phyloP scores from a whole-genome alignment of 2,113 vertebrate species.

The Guaruba guarouba region DNA sequence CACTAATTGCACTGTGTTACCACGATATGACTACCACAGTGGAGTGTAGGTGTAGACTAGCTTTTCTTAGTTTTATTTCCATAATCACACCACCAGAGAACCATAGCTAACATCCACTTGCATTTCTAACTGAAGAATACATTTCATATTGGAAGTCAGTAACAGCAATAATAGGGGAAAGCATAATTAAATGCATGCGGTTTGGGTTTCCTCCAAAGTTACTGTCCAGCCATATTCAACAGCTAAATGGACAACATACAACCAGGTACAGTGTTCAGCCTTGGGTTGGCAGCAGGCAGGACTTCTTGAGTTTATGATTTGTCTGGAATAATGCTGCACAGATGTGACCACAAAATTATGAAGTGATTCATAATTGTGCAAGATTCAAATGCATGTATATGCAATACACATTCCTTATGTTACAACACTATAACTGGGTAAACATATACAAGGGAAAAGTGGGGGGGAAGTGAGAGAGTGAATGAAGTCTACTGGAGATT shows the following conservation, averaged over 20 bases:
- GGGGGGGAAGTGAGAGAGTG: fast-evolving
- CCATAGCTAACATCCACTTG: not conserved
- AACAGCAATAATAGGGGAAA: not conserved
- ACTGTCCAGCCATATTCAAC: not conserved
- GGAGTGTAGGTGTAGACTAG: not conserved
- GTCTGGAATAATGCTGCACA: not conserved
- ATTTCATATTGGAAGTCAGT: not conserved
- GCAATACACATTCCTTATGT: not conserved
- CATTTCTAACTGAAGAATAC: not conserved
- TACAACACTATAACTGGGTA: not conserved
- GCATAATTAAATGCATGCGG: not conserved
- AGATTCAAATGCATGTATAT: not conserved
- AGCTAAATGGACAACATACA: not conserved
- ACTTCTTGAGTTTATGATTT: not conserved
- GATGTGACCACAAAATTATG: not conserved
- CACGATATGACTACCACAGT: not conserved
- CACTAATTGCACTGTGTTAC: not conserved
- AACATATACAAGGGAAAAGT: not conserved
- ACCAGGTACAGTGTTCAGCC: not conserved
- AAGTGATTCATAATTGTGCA: not conserved
- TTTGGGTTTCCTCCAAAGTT: not conserved
- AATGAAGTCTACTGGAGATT: not conserved
- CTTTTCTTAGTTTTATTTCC: not conserved
- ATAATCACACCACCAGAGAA: not conserved
- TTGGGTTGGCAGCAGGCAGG: not conserved